These are phyloP conservation scores for Petrophora chlorosata DNA, from an alignment of 2,888 invertebrate genomes.

Conservation along the genomic window DNA sequence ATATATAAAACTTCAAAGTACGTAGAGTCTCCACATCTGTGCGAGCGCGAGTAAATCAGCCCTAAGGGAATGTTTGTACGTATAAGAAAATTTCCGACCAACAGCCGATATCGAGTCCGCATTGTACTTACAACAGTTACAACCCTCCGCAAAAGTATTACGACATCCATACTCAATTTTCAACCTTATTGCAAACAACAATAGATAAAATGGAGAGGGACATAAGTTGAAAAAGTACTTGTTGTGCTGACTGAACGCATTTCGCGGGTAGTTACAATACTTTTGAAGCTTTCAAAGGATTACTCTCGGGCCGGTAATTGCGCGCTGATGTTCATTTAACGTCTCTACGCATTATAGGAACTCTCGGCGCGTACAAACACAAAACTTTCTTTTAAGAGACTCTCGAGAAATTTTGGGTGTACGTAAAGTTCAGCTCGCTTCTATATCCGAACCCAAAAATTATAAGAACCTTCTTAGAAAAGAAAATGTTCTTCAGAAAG, in stretches of 20 bases:
- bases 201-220: background rate
- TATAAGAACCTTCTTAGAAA: constrained; percentile 22
- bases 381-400: constrained; percentile 14
- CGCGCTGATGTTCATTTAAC: constrained; percentile 28
- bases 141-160: background rate
- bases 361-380: constrained; percentile 13
- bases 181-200: background rate
- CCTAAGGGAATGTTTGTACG: too few relatives aligned
- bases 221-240: background rate
- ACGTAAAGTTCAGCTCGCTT: constrained; percentile 18
- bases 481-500: constrained; percentile 11
- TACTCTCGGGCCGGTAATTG: constrained; percentile 26
- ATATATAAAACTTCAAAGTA: too few relatives aligned
- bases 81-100: too few relatives aligned
- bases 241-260: background rate
- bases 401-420: constrained; percentile 6
- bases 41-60: too few relatives aligned
- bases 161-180: background rate
- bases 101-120: too few relatives aligned
- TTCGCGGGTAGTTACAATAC: constrained; percentile 6
- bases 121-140: background rate
- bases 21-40: too few relatives aligned
- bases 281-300: constrained; percentile 25
- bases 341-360: constrained; percentile 14
- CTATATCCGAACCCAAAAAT: constrained; percentile 29